These are phyloP conservation scores for Emydura subglobosa DNA, from an alignment of 2,113 vertebrate genomes.

Conservation along the genomic window DNA sequence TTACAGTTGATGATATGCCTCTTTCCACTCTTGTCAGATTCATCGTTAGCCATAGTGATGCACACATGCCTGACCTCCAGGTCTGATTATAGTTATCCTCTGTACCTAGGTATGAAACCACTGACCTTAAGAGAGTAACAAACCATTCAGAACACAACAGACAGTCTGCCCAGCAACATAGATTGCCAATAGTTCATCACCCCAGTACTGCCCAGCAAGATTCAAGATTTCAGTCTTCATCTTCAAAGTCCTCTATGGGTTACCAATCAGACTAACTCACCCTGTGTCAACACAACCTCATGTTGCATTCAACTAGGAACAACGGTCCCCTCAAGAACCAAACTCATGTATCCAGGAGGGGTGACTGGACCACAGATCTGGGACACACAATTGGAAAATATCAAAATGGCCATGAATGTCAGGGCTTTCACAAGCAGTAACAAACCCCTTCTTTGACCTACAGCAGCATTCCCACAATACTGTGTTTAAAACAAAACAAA, in stretches of 20 bases:
- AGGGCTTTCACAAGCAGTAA: constrained; percentile 23
- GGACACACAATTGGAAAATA: constrained; percentile 19
- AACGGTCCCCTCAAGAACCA: not conserved
- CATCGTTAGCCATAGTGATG: constrained; percentile 11
- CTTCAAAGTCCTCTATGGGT: not conserved
- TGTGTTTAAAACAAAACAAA: not conserved
- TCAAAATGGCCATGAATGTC: constrained; percentile 14
- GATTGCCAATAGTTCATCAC: not conserved
- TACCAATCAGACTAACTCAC: not conserved
- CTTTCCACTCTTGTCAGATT: not conserved
- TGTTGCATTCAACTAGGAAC: not conserved
- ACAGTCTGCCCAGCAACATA: not conserved
- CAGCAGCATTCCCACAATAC: not conserved
- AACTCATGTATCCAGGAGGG: not conserved
- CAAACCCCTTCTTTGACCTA: constrained; percentile 52
- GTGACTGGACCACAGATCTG: constrained; percentile 1
- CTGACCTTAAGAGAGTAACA: constrained; percentile 17
- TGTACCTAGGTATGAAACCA: constrained; percentile 12
- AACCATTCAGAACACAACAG: not conserved
- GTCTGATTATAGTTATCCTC: constrained; percentile 6
- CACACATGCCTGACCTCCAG: constrained; percentile 41
- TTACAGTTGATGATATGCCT: not conserved
- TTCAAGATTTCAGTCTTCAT: not conserved
- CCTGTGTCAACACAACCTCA: not conserved
- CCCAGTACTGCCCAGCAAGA: not conserved